Evolutionary conservation across 2,888 invertebrate species (phyloP), one percentile per base, ranked within the genome.

Genomic region (Lymantria monacha): DNA sequence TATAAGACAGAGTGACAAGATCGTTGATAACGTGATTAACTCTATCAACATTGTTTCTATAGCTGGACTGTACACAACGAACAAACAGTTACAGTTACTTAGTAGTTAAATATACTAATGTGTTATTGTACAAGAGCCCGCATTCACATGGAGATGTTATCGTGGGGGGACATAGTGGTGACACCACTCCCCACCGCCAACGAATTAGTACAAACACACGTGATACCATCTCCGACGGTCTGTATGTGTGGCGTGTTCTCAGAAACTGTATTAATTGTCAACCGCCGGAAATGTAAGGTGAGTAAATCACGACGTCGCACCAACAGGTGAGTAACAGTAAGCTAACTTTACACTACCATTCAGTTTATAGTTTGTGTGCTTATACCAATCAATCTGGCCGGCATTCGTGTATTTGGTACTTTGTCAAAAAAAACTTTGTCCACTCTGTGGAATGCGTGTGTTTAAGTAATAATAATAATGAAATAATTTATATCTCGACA

Each of bases 251-350:
- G 53, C 47, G 43, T 38, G 47, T 71, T 74, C 73, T 65, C 48
- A 62, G 68, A 74, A 69, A 61, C 43, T 56, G 51, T 54, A 53
- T 64, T 65, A 61, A 61, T 66, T 66, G 63, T 55, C 58, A 31
- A 48, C 49, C 59, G 55, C 51, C 68, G 63, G 73, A 71, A 66
- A 72, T 63, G 63, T 54, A 46, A 53, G 53, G 52, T 46, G 57
- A 59, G 52, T 61, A 61, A 66, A 55, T 60, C 31, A 43, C 43
- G 31, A 1, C 14, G 40, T 13, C 33, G 12, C 53, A 46, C 42
- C 51, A 43, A 43, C 51, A 30, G 42, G 42, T 22, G 31, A 31
- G 15, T 1, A 22, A 8, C 46, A 51, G 43, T 37, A 46, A 30
- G 37, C 30, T 9, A 50, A 30, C 9, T 43, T 22, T 10, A 13